Base-by-base conservation (phyloP, 2,888 invertebrate species). In the Anodontia alba region DNA sequence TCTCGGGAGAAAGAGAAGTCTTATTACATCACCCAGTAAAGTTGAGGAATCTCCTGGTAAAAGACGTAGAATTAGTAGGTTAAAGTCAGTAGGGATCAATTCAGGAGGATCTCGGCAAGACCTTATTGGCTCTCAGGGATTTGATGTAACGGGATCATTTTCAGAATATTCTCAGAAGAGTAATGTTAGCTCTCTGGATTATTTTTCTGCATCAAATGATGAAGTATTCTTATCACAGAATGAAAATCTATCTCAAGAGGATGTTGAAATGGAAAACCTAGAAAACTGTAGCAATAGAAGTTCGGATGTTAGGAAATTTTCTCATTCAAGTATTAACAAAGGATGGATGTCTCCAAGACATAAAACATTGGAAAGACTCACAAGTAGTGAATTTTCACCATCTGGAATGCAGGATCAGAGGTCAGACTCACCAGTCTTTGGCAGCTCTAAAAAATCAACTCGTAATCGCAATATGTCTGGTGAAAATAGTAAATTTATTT, bases 201-300 rank as follows among this genome's bases (percentile, higher is more conserved):
- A 88, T 69, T 88, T 89, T 51, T 88, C 91, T 15, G 70, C 84
- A 3, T 73, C 86, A 10, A 88, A 88, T 80, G 89, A 89, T 71
- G 88, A 89, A 42, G 87, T 89, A 31, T 91, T 90, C 70, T 57
- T 88, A 33, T 77, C 86, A 38, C 70, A 85, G 43, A n/a, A 26
- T 23, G 43, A 69, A 1, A 10, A 8, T 7, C 15, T 26, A 17
- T 8, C 15, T 23, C 23, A 23, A 20, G 69, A 69, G 33, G 43
- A 43, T 42, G 42, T 69, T 46, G 69, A 69, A 29, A 69, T 69
- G 42, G 43, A 38, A 26, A 23, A 69, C 43, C n/a, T 69, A n/a
- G 69, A 69, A 26, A 69, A 42, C n/a, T 26, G n/a, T 10, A 10
- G 26, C 33, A 43, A n/a, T n/a, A 26, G 1, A 29, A 62, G 33